Base-by-base conservation (phyloP, 1,140 invertebrate genomes). In the Drosophila prosaltans region DNA sequence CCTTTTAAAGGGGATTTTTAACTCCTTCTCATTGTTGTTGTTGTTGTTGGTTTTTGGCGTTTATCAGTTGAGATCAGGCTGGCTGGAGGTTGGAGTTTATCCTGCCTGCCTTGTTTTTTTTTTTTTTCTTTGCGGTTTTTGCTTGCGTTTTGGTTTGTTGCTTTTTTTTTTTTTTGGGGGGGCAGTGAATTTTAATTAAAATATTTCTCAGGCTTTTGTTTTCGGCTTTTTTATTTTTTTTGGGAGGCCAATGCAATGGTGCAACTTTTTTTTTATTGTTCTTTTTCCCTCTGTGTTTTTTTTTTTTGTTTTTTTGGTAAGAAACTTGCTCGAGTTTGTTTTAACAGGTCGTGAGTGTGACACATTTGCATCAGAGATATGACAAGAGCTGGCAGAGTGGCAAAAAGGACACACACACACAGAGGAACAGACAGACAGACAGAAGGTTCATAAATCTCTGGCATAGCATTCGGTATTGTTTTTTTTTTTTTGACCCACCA, bases 151-250 rank as follows among this genome's bases (percentile, higher is more conserved):
- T 57, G 30, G 7, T 67, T 74, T 79, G 69, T 67, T 41, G 32
- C 66, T n/a, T 61, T 45, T 66, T 65, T 39, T 74, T 71, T 59
- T 65, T 39, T 74, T 71, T 59, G 65, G 41, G 40, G 76, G 80
- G 73, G 80, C 83, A 80, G 72, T 83, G 85, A 89, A 89, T 89
- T 89, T 89, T 89, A 89, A 89, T 89, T 89, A 89, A 89, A 89
- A 89, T 89, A 89, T 89, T 89, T 89, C 84, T 89, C 84, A 89
- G 78, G 84, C 71, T 70, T 78, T 88, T 81, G 69, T 81, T 81
- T 69, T 69, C 67, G 24, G 32, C 45, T 41, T 24, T 28, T 26
- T 32, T 9, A 21, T 10, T 48, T 45, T 60, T 64, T 72, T 67
- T 51, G 21, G 39, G 36, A 40, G 59, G 39, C 24, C 59, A 41